Percentiles rank a stretch among this genome's conserved stretches.
Conservation (phyloP, 2,113 vertebrate genomes). For the Dicentrarchus labrax region DNA sequence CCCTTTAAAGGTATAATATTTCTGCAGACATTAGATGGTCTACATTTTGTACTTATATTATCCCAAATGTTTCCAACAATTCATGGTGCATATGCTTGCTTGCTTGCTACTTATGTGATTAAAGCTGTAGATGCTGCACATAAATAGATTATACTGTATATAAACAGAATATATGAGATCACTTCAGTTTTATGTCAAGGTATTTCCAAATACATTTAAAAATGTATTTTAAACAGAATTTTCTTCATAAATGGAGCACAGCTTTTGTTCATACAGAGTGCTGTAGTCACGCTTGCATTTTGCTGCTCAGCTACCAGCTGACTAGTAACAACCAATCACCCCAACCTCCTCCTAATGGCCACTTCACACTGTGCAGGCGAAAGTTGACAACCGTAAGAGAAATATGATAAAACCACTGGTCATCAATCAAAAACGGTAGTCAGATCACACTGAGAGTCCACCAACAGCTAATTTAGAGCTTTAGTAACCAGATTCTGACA, state of each 20-base stretch:
- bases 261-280: neutral
- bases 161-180: neutral
- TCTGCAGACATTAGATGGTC: too few relatives aligned
- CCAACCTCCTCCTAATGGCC: neutral
- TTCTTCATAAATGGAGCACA: neutral
- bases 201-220: neutral
- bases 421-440: neutral
- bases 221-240: neutral
- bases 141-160: neutral
- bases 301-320: neutral
- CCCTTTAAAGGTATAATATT: neutral
- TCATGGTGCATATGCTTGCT: too few relatives aligned
- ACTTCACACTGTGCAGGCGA: neutral
- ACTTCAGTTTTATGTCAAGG: neutral
- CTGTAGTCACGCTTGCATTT: neutral
- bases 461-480: neutral
- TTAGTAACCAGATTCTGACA: neutral
- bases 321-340: constrained; percentile 1
- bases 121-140: neutral
- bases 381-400: neutral
- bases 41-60: too few relatives aligned
- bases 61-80: too few relatives aligned
- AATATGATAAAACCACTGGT: constrained; percentile 3
- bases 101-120: too few relatives aligned
- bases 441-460: neutral